Percentiles rank a stretch among this genome's conserved stretches.
phyloP scores from a whole-genome alignment of 2,797 vertebrate species.

The Coregonus suidteri region DNA sequence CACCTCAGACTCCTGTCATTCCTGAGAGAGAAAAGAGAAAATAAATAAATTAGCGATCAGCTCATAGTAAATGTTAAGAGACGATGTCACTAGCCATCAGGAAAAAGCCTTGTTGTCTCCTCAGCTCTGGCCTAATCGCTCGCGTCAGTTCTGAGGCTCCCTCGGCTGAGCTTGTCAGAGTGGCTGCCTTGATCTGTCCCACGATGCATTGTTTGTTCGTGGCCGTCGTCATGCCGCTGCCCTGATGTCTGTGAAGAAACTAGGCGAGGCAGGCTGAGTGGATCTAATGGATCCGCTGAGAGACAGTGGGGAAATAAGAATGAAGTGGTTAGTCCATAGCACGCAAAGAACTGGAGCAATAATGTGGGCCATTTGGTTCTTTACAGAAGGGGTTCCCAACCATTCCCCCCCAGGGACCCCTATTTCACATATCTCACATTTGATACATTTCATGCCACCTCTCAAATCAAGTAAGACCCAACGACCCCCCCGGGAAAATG shows the following conservation, averaged over 20 bases:
- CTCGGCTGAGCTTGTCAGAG: conserved; percentile 9
- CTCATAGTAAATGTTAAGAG: background rate
- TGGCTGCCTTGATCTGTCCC: conserved; percentile 18
- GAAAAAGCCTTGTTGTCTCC: background rate
- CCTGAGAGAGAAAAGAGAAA: background rate
- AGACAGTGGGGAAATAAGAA: background rate
- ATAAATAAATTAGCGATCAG: background rate
- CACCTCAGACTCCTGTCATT: background rate
- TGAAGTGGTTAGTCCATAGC: background rate
- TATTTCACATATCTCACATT: background rate
- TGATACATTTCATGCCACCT: background rate
- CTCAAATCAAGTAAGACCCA: background rate
- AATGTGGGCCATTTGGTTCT: no score
- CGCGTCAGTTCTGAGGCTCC: conserved; percentile 19
- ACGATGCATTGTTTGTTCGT: background rate
- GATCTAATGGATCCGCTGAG: background rate
- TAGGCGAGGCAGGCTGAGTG: background rate
- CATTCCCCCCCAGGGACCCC: background rate
- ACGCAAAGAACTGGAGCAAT: no score
- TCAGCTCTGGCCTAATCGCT: conserved; percentile 2
- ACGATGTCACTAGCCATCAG: background rate
- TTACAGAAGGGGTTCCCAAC: no score
- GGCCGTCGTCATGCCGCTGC: background rate
- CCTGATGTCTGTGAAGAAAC: background rate
- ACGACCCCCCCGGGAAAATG: background rate